Evolutionary conservation across 2,113 vertebrate species (phyloP).

Genomic region (Polypterus senegalus): DNA sequence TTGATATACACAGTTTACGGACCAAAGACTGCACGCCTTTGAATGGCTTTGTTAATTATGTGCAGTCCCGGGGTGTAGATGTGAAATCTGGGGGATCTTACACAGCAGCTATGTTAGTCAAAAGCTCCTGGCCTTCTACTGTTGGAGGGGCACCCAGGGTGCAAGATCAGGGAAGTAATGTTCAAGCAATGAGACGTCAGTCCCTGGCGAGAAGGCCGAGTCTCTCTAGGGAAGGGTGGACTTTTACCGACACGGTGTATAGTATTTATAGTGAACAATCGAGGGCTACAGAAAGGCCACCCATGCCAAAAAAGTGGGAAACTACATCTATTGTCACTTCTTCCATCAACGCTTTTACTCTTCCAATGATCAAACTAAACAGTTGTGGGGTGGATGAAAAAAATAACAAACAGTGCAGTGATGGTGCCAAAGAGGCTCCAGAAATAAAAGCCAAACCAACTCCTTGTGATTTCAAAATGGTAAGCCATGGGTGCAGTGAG

Average conservation of each 20-base stretch:
- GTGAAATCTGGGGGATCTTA: constrained; percentile 44
- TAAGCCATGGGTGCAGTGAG: constrained; percentile 14
- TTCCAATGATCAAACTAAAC: constrained; percentile 68
- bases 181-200: constrained; percentile 30
- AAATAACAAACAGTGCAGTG: constrained; percentile 17
- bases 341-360: constrained; percentile 73
- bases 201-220: constrained; percentile 36
- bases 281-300: constrained; percentile 33
- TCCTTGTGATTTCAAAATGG: neutral
- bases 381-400: constrained; percentile 51
- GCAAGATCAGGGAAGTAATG: constrained; percentile 34
- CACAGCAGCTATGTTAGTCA: constrained; percentile 50
- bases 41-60: constrained; percentile 74
- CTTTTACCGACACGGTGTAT: constrained; percentile 71
- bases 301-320: constrained; percentile 46
- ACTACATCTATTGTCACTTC: constrained; percentile 73
- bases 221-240: constrained; percentile 51
- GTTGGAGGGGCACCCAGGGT: constrained; percentile 30
- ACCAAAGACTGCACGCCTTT: constrained; percentile 70
- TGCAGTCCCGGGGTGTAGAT: constrained; percentile 61
- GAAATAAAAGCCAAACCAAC: constrained; percentile 1
- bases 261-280: constrained; percentile 73
- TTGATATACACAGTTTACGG: constrained; percentile 81
- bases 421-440: constrained; percentile 36
- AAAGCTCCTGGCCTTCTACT: constrained; percentile 67